These are phyloP conservation scores for Brachionus rubens DNA, from an alignment of 1,140 invertebrate species.

Conservation along the genomic window DNA sequence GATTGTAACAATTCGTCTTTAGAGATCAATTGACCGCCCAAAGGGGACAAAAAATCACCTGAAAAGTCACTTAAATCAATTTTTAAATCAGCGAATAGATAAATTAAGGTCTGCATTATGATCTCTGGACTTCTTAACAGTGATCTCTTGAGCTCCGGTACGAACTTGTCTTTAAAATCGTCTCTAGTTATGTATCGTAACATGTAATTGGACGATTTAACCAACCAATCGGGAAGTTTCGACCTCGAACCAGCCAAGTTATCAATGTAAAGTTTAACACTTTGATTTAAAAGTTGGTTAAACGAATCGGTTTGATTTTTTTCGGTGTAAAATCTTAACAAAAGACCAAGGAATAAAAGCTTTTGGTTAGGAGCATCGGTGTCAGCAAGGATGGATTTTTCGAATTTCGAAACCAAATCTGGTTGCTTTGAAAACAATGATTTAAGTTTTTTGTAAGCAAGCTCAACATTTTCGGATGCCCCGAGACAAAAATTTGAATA, in stretches of 20 bases:
- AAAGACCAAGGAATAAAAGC: background rate
- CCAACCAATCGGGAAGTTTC: background rate
- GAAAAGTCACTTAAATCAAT: background rate
- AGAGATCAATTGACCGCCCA: background rate
- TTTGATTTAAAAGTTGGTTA: background rate
- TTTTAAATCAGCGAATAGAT: background rate
- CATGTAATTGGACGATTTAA: background rate
- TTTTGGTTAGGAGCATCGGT: background rate
- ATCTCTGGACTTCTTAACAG: slow-evolving; percentile 90
- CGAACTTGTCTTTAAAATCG: slow-evolving; percentile 56
- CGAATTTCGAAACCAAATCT: background rate
- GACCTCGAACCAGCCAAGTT: background rate
- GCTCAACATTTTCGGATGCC: background rate
- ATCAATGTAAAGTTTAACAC: background rate
- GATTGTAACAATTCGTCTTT: slow-evolving; percentile 15
- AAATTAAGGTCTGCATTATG: slow-evolving; percentile 66
- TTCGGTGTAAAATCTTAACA: background rate
- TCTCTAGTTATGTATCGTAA: background rate
- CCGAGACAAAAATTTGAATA: background rate
- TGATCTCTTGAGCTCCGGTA: slow-evolving; percentile 82
- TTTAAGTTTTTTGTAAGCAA: slow-evolving; percentile 4
- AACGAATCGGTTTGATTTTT: background rate
- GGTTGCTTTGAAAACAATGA: background rate
- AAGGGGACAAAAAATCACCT: background rate
- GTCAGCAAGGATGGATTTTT: background rate